phyloP scores from a whole-genome alignment of 2,888 invertebrate genomes.

The Ochropleura plecta region DNA sequence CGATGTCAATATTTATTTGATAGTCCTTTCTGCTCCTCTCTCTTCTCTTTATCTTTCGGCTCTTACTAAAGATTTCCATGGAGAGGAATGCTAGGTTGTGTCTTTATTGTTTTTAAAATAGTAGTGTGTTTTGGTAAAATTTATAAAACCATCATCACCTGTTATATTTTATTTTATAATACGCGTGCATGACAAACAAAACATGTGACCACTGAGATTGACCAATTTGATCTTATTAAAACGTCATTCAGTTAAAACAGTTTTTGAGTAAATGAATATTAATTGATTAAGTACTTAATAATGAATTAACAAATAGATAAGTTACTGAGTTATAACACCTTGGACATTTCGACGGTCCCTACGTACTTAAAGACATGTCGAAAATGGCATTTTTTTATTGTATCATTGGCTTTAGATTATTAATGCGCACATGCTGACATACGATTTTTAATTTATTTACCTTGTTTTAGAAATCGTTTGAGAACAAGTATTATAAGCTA shows the following conservation, averaged over 20 bases:
- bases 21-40: too few relatives aligned
- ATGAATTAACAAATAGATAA: not conserved
- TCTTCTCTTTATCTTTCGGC: constrained; percentile 91
- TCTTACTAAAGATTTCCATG: constrained; percentile 95
- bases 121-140: not conserved
- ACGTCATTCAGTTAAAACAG: not conserved
- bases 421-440: too few relatives aligned
- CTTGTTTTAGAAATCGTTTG: too few relatives aligned
- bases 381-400: too few relatives aligned
- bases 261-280: not conserved
- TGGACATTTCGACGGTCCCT: too few relatives aligned
- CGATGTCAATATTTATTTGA: too few relatives aligned
- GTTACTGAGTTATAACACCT: not conserved
- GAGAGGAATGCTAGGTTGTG: constrained; percentile 93
- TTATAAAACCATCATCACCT: not conserved
- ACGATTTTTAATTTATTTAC: too few relatives aligned
- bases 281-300: not conserved
- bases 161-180: too few relatives aligned
- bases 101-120: constrained; percentile 80
- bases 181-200: not conserved
- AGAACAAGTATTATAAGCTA: too few relatives aligned
- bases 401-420: too few relatives aligned
- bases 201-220: not conserved
- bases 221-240: not conserved
- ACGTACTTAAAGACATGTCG: too few relatives aligned